A percentile compares a stretch with the other conserved stretches of the same genome.
Conservation (phyloP, 2,888 invertebrate genomes). For the Achlya flavicornis region DNA sequence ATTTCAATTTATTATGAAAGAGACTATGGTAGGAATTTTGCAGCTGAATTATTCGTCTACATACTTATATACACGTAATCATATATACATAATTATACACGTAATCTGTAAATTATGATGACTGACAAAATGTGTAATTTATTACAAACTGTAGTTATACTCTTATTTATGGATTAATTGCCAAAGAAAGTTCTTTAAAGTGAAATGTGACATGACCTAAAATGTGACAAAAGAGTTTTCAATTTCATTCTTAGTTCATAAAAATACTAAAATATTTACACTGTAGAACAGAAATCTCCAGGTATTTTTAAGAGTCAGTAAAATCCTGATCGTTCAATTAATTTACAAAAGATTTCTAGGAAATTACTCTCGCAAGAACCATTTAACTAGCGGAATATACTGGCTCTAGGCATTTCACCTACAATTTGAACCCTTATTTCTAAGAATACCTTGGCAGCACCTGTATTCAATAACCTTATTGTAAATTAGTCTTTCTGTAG, state of each 20-base stretch:
- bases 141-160: background rate
- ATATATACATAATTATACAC: background rate
- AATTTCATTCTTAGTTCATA: too few relatives aligned
- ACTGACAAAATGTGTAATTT: background rate
- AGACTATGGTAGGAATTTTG: background rate
- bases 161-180: background rate
- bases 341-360: background rate
- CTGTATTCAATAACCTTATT: slow-evolving; percentile 52
- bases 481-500: slow-evolving; percentile 49
- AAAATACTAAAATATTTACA: too few relatives aligned
- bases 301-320: background rate
- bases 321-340: background rate
- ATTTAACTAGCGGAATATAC: background rate
- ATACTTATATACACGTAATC: background rate
- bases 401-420: slow-evolving; percentile 18
- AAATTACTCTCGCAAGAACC: background rate
- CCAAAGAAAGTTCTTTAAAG: too few relatives aligned
- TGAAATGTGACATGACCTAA: too few relatives aligned
- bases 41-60: background rate
- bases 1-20: too few relatives aligned
- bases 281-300: too few relatives aligned
- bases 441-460: slow-evolving; percentile 31
- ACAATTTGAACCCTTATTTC: slow-evolving; percentile 25
- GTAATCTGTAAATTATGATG: background rate
- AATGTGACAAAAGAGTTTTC: too few relatives aligned